phyloP scores from a whole-genome alignment of 1,140 invertebrate species.

The Pararge aegeria region DNA sequence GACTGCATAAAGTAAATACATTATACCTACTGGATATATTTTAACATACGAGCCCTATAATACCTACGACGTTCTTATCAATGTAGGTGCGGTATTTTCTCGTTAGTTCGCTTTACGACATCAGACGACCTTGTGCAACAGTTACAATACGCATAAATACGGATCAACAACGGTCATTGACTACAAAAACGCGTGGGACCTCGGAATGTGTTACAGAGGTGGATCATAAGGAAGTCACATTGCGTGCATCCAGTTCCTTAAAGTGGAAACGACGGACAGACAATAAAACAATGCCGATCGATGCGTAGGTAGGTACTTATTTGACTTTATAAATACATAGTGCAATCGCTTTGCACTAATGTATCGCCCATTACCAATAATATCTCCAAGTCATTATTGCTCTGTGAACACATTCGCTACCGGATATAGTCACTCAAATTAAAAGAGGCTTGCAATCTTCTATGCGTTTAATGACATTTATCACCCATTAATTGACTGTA shows the following conservation, averaged over 20 bases:
- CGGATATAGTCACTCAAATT: constrained; percentile 31
- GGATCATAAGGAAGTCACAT: constrained; percentile 53
- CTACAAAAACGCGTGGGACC: constrained; percentile 33
- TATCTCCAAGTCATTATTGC: constrained; percentile 22
- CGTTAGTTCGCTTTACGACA: neutral
- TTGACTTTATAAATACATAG: constrained; percentile 75
- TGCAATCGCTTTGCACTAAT: constrained; percentile 40
- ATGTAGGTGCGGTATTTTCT: neutral
- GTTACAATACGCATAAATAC: constrained; percentile 10
- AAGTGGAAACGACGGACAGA: constrained; percentile 59
- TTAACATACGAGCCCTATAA: neutral
- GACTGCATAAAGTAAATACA: too few species aligned
- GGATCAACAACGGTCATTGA: constrained; percentile 35
- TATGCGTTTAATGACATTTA: neutral
- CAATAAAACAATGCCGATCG: constrained; percentile 69
- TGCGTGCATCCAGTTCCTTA: constrained; percentile 48
- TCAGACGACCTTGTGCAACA: constrained; percentile 10
- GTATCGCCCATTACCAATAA: constrained; percentile 16
- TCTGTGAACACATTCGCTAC: constrained; percentile 23
- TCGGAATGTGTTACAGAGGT: constrained; percentile 36
- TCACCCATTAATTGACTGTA: neutral
- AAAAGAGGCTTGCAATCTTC: neutral
- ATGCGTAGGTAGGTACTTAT: constrained; percentile 43
- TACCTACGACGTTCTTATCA: neutral
- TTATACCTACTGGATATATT: too few species aligned